Base-by-base conservation (phyloP, 2,113 vertebrate species). In the Pagrus major region DNA sequence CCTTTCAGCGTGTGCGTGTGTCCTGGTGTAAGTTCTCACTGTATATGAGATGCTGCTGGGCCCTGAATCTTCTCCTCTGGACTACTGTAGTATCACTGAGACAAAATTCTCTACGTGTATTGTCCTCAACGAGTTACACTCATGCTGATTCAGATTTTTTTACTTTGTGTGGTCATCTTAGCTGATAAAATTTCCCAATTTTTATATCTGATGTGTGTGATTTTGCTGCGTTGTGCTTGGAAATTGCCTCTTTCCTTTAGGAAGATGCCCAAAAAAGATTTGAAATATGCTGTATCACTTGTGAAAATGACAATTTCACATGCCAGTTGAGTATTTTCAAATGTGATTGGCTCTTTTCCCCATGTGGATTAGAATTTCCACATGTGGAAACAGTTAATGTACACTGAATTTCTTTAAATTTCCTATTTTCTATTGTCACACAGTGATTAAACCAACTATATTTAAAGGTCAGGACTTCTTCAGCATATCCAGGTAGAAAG, bases 1-100 rank as follows among this genome's bases (percentile, higher is more conserved):
- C 74, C 72, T 58, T 58, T 68, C 21, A 56, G 44, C 0, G n/a
- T 46, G 61, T 49, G 31, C 52, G 55, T 69, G 61, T 71, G 75
- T 64, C 23, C 20, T 33, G 15, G 21, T 59, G 31, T 75, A 5
- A 27, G 21, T 72, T 68, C 70, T 74, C 76, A 11, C 76, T 6
- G 65, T 67, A 47, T 41, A 66, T 1, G 23, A 86, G 70, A 72
- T 9, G n/a, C 67, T 33, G 23, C 21, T 44, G 29, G 41, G 8
- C 11, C 7, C 14, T 20, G 66, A 29, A 37, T 61, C 60, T 29
- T 49, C 51, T 58, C 41, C 11, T 15, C 23, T 25, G n/a, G 0
- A 12, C 23, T 15, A 1, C 20, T 9, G 4, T 9, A 15, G 49
- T 8, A 61, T 80, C 63, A 52, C 41, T 0, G 12, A 65, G 58